Conservation (phyloP, 2,113 vertebrate species). For the Apus apus region DNA sequence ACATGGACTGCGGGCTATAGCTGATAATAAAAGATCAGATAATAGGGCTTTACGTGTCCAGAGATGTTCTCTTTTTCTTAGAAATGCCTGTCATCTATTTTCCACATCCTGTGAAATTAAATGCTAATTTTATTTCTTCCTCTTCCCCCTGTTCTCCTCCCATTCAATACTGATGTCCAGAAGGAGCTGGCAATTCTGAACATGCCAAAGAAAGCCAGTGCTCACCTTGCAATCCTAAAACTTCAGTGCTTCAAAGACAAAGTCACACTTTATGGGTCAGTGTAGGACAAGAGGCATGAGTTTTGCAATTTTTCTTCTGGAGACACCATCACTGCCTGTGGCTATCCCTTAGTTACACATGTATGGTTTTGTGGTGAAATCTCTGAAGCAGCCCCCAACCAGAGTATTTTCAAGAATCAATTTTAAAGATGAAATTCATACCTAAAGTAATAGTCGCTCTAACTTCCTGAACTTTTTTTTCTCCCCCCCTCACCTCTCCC, state of each 20-base stretch:
- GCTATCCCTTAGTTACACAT: not conserved
- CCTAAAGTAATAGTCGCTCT: not conserved
- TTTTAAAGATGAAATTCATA: not conserved
- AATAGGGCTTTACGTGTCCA: conserved; percentile 3
- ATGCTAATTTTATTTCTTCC: conserved; percentile 29
- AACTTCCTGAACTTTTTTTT: not conserved
- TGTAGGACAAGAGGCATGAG: not conserved
- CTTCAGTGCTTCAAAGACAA: not conserved
- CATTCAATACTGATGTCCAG: not conserved
- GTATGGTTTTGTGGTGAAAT: not conserved
- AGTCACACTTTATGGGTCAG: not conserved
- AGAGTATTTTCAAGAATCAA: not conserved
- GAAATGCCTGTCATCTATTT: conserved; percentile 19
- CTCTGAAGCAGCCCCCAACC: not conserved
- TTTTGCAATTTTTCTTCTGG: not conserved
- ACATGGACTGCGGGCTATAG: not conserved
- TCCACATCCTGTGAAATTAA: conserved; percentile 17
- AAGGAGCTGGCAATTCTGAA: conserved; percentile 2
- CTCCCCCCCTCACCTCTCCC: rapidly evolving
- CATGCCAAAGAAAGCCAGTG: not conserved
- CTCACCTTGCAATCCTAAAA: conserved; percentile 4
- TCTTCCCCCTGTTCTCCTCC: not conserved
- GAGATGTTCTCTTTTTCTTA: conserved; percentile 8
- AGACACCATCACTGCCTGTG: not conserved
- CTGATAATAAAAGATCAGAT: conserved; percentile 14